Evolutionary conservation across 2,113 vertebrate genomes (phyloP).

Genomic region (Takifugu bimaculatus): DNA sequence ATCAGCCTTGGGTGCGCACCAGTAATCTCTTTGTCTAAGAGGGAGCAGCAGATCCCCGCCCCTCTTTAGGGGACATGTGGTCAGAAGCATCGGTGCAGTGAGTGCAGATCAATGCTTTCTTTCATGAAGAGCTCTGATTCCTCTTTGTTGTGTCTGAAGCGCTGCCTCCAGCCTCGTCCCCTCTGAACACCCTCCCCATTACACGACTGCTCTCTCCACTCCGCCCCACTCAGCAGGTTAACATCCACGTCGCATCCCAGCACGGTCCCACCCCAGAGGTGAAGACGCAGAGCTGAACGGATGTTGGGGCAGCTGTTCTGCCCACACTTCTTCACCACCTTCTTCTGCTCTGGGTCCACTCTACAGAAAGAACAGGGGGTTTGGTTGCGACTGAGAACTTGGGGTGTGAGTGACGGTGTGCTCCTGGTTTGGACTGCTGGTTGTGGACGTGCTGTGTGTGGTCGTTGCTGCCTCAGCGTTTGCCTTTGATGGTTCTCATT

Average conservation of each 20-base stretch:
- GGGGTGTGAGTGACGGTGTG: too few relatives aligned
- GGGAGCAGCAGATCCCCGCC: slow-evolving; percentile 17
- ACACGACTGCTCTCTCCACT: too few relatives aligned
- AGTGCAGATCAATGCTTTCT: slow-evolving; percentile 54
- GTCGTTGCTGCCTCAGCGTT: background rate
- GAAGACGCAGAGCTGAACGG: too few relatives aligned
- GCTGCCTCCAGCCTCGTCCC: slow-evolving; percentile 32
- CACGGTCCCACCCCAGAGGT: too few relatives aligned
- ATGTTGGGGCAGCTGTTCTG: too few relatives aligned
- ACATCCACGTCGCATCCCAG: too few relatives aligned
- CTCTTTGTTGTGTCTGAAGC: slow-evolving; percentile 48
- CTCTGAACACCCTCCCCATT: background rate
- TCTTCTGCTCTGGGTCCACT: too few relatives aligned
- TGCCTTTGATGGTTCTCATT: slow-evolving; percentile 44
- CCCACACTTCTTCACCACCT: too few relatives aligned
- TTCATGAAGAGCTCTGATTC: slow-evolving; percentile 44
- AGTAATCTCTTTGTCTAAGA: slow-evolving; percentile 19
- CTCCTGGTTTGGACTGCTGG: slow-evolving; percentile 8
- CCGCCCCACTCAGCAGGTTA: too few relatives aligned
- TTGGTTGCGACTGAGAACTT: too few relatives aligned
- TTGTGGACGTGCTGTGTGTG: background rate
- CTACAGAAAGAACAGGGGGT: too few relatives aligned
- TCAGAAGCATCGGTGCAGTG: slow-evolving; percentile 26
- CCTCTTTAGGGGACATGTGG: slow-evolving; percentile 32
- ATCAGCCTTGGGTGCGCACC: background rate